These are phyloP conservation scores for Ctenicera cuprea DNA, from an alignment of 2,888 invertebrate species.

Conservation along the genomic window DNA sequence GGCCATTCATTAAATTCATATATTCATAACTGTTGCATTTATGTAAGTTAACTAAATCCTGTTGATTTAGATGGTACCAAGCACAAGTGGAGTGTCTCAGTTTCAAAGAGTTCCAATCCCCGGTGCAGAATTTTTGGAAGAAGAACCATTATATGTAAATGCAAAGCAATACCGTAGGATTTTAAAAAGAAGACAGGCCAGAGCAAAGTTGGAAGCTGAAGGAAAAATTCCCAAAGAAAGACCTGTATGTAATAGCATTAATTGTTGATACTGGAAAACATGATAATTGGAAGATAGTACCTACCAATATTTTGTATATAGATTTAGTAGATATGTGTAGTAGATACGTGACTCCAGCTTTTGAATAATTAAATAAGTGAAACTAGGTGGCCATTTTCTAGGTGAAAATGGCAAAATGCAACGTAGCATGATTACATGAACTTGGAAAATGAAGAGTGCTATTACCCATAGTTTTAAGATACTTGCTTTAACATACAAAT, in stretches of 20 bases:
- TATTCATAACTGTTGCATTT: too few species aligned
- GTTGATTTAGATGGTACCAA: conserved; percentile 75
- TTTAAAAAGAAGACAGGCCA: conserved; percentile 93
- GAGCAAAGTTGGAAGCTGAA: conserved; percentile 95
- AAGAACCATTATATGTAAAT: conserved; percentile 98
- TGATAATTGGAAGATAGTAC: too few species aligned
- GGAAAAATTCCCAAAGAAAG: conserved; percentile 98
- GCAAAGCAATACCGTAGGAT: conserved; percentile 98
- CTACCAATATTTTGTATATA: too few species aligned
- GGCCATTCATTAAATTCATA: neutral
- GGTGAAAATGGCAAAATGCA: too few species aligned
- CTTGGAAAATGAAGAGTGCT: too few species aligned
- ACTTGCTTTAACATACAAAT: too few species aligned
- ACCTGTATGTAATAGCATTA: conserved; percentile 82
- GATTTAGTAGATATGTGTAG: too few species aligned
- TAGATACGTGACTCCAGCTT: too few species aligned
- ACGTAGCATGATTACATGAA: too few species aligned
- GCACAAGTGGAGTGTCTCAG: conserved; percentile 72
- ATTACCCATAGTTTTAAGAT: too few species aligned
- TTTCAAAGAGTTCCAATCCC: conserved; percentile 79
- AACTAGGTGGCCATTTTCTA: too few species aligned
- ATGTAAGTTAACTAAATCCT: conserved; percentile 16
- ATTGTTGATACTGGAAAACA: neutral
- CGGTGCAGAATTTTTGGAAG: conserved; percentile 83
- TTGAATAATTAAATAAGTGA: too few species aligned